Evolutionary conservation across 2,113 vertebrate species (phyloP), one percentile per base, ranked within the genome.

Genomic region (Charadrius vociferus): DNA sequence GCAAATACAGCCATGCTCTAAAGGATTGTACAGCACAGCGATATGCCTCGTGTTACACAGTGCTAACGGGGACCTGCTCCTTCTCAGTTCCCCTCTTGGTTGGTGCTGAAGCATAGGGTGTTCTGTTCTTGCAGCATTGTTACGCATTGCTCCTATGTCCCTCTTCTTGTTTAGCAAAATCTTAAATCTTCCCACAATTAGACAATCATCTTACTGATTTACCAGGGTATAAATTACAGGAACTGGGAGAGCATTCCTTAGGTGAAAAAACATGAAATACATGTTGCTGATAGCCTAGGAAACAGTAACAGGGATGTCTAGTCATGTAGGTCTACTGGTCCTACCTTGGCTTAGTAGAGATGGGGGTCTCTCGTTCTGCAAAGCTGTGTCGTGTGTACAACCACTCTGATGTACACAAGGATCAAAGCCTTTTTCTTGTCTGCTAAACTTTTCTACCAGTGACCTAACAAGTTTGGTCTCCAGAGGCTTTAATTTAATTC

Each of bases 401-500:
- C 32, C 49, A 53, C 52, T 63, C 62, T 61, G 88, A 71, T 58
- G 23, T 68, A 53, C 17, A n/a, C 15, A 68, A 49, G 8, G 56
- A 92, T 94, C 81, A 89, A 91, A 96, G 73, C 9, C 22, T 52
- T 89, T 83, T 80, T 45, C 62, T n/a, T 72, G 24, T 13, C 10
- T 81, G 27, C 83, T 91, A 21, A 53, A 81, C 9, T 27, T 87
- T 93, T 91, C 84, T 86, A 66, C 41, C 41, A n/a, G 63, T 93
- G 78, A 82, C 56, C 53, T 70, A 80, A 62, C 61, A 82, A 92
- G 18, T 77, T 53, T 85, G 23, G 21, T 86, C 86, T 89, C 27
- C 30, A 84, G 72, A 56, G 56, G 52, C 79, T 56, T 21, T 34
- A 78, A 2, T 83, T 81, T 89, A 61, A 72, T 56, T 18, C 27